Evolutionary conservation across 2,888 invertebrate species (phyloP), one percentile per base, ranked within the genome.

Genomic region (Altica lythri): DNA sequence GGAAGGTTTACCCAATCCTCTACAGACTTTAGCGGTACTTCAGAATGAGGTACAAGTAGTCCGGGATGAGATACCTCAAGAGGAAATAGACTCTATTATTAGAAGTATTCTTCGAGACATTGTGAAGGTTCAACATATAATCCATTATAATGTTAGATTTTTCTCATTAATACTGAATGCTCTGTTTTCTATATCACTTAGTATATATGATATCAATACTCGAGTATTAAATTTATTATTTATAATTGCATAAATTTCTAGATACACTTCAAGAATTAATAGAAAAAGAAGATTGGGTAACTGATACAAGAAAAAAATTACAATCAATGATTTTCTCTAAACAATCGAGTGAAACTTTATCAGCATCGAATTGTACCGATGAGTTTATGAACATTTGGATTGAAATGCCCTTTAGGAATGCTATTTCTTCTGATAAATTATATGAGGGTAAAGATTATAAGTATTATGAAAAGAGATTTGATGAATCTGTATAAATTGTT

Each of bases 351-450:
- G 57, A 55, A 47, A 60, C 59, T 1, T 44, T 64, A 14, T 30
- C 54, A 12, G 52, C 61, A n/a, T 50, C 58, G 1, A 50, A 55
- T 34, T 22, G 38, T 10, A 49, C 61, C 9, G 56, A 62, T 13
- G 45, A 61, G 40, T 37, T 59, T 4, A 55, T 62, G 52, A 59
- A 65, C 37, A 55, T 66, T 27, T 67, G 67, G 67, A 40, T 48
- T 4, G 60, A 67, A 55, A 65, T 67, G 65, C 62, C 65, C 2
- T 59, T 65, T 10, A 63, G 58, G 42, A 53, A 66, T 19, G 63
- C 60, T 42, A 63, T 67, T 44, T 63, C 64, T 0, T 16, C 48
- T 2, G 61, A 58, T 37, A 60, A 61, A 30, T 35, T 30, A 9
- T 40, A 62, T 1, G 59, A 67, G 19, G 67, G 62, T 2, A 51